Evolutionary conservation across 2,888 invertebrate genomes (phyloP).

Genomic region (Yponomeuta cagnagella): DNA sequence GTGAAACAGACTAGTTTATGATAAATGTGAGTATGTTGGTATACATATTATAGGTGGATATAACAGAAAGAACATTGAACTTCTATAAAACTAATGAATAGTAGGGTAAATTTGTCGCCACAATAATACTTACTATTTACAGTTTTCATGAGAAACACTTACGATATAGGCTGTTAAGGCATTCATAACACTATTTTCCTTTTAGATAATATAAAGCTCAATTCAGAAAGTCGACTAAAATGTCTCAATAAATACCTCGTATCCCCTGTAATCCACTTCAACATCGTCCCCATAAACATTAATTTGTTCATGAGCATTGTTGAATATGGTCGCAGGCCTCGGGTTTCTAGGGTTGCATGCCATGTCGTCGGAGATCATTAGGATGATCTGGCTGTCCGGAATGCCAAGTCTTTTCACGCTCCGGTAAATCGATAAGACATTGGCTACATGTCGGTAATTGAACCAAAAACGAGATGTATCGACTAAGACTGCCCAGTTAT

Average conservation of each 20-base stretch:
- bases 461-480: constrained; percentile 99
- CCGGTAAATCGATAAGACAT: constrained; percentile 97
- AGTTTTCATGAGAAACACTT: too few relatives aligned
- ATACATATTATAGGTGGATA: too few relatives aligned
- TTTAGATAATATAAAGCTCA: too few relatives aligned
- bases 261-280: constrained; percentile 98
- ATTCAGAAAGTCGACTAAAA: too few relatives aligned
- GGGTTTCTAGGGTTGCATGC: constrained; percentile 99
- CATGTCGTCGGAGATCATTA: constrained; percentile 99
- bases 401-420: constrained; percentile 99
- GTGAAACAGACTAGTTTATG: too few relatives aligned
- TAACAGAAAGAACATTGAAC: too few relatives aligned
- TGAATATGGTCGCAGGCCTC: constrained; percentile 97
- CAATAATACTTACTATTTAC: too few relatives aligned
- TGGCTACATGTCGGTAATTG: constrained; percentile 99
- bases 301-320: constrained; percentile 97
- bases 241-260: constrained; percentile 76
- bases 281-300: constrained; percentile 99
- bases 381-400: constrained; percentile 97
- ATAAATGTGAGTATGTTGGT: too few relatives aligned
- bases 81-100: too few relatives aligned
- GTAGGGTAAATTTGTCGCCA: too few relatives aligned
- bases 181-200: too few relatives aligned
- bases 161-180: too few relatives aligned
- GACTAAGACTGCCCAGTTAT: constrained; percentile 99